Evolutionary conservation across 2,113 vertebrate genomes (phyloP), one percentile per base, ranked within the genome.

Genomic region (Fulica atra): DNA sequence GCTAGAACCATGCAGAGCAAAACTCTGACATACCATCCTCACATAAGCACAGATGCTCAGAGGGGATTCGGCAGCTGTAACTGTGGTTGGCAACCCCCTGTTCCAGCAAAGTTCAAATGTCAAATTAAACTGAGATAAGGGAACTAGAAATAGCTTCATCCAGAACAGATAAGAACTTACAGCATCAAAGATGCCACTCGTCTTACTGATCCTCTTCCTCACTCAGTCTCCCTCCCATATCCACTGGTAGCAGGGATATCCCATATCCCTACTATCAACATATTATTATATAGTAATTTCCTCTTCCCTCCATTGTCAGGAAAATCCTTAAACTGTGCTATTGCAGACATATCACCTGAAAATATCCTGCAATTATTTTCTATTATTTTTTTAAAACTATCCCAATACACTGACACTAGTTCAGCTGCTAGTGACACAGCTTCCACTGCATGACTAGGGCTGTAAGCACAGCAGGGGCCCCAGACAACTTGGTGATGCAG

Each of bases 351-450:
- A 71, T 7, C 16, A 44, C 7, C 18, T 48, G 24, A 56, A 92
- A 63, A 48, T 13, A 26, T 0, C 7, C 4, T 28, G 11, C 1
- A 0, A 2, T 10, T 48, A 28, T 56, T 24, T 72, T 53, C 17
- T 15, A 11, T 44, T 74, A 33, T 8, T 2, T 72, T 69, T 74
- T 56, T 44, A 74, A 59, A 81, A 42, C 42, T 40, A 64, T 24
- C 35, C 42, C 29, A 50, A 19, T 25, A 59, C 13, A 13, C 25
- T 78, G 51, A 65, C 40, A 10, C 51, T 44, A 53, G 9, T 29
- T 59, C 72, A 74, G 46, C 24, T 86, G 50, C 50, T n/a, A 42
- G 15, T 19, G 16, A 77, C 70, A 40, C 66, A 6, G 24, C 9
- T 74, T 35, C 66, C n/a, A 13, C 16, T 42, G 21, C 26, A 46